Conservation (phyloP, 2,888 invertebrate genomes). For the Idaea biselata region DNA sequence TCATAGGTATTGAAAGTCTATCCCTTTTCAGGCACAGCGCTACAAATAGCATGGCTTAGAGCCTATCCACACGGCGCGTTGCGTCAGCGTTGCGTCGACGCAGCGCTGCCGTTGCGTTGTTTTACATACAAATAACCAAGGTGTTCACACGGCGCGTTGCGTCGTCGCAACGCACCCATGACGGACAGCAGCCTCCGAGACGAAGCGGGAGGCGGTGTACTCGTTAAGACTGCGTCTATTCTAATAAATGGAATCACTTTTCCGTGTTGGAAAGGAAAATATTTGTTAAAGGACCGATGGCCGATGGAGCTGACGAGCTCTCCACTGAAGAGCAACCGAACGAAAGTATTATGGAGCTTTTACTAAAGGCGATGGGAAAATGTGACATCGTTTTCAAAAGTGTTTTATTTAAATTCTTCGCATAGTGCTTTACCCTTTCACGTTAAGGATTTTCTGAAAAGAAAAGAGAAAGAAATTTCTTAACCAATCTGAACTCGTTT, state of each 20-base stretch:
- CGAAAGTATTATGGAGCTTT: background rate
- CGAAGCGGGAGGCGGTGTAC: no score
- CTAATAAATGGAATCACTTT: background rate
- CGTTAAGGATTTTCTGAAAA: constrained; percentile 8
- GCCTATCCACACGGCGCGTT: no score
- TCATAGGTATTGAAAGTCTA: background rate
- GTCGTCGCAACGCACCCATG: no score
- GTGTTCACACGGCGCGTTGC: no score
- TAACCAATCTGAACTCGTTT: constrained; percentile 10
- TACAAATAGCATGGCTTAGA: no score
- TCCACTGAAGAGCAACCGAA: background rate
- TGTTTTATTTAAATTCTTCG: background rate
- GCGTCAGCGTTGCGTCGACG: no score
- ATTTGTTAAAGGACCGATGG: background rate
- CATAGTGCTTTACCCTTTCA: background rate
- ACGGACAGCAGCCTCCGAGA: no score
- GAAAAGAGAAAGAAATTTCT: constrained; percentile 15
- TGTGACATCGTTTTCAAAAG: constrained; percentile 1
- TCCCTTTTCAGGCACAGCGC: no score
- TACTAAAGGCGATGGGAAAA: background rate
- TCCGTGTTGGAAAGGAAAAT: background rate
- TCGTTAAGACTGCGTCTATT: background rate
- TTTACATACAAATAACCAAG: no score
- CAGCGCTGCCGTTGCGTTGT: no score
- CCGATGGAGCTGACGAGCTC: background rate